These are phyloP conservation scores for Leptoclinus maculatus DNA, from an alignment of 2,797 vertebrate species.

Conservation along the genomic window DNA sequence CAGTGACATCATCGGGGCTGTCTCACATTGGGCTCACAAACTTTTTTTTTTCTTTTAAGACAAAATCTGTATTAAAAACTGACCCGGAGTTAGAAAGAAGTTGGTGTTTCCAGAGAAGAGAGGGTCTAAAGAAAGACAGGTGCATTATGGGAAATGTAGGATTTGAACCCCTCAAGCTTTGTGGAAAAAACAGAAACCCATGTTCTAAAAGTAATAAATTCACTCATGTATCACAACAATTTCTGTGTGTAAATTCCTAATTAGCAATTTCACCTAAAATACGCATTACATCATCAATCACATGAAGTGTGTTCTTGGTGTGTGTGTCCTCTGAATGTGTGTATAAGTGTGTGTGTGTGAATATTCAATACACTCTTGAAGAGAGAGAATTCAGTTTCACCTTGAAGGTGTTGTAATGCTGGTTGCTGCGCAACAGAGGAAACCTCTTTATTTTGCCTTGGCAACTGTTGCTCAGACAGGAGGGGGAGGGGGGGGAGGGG, in stretches of 20 bases:
- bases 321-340: too few relatives aligned
- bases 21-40: background rate
- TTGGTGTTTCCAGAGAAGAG: background rate
- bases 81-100: background rate
- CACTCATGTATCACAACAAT: too few relatives aligned
- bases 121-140: background rate
- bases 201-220: too few relatives aligned
- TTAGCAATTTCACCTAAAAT: too few relatives aligned
- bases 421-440: conserved; percentile 50
- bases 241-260: too few relatives aligned
- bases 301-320: too few relatives aligned
- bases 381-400: conserved; percentile 39
- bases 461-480: conserved; percentile 29
- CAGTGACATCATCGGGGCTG: background rate
- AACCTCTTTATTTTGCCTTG: conserved; percentile 30
- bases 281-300: too few relatives aligned
- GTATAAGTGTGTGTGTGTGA: too few relatives aligned
- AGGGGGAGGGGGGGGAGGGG: background rate
- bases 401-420: conserved; percentile 45
- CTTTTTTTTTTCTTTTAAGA: background rate
- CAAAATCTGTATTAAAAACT: background rate
- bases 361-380: too few relatives aligned
- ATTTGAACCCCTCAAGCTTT: background rate
- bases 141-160: conserved; percentile 16
- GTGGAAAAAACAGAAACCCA: too few relatives aligned